Evolutionary conservation across 2,797 vertebrate genomes (phyloP).

Genomic region (Calcarius lapponicus): DNA sequence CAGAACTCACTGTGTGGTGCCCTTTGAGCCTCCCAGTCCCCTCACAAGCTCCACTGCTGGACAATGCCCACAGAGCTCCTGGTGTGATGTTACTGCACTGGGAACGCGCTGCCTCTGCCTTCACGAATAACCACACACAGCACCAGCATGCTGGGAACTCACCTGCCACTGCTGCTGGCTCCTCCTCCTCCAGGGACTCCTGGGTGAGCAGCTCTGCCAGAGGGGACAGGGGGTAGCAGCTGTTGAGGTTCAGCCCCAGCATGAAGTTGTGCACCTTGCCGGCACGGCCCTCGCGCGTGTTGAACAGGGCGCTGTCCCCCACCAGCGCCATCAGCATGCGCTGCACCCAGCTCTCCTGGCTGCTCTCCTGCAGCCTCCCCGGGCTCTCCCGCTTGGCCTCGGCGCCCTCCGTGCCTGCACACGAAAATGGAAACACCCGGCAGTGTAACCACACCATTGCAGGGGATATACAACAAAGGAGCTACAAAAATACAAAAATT

Average conservation of each 20-base stretch:
- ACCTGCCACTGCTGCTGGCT: slow-evolving; percentile 91
- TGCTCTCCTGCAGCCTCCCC: slow-evolving; percentile 9
- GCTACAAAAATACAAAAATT: not conserved
- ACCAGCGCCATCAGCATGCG: slow-evolving; percentile 92
- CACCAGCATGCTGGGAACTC: not conserved
- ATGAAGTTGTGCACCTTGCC: slow-evolving; percentile 99
- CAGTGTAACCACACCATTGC: not conserved
- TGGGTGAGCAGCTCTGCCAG: slow-evolving; percentile 67
- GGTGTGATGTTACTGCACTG: rapidly evolving
- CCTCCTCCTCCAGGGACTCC: slow-evolving; percentile 77
- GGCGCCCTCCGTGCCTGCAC: slow-evolving; percentile 81
- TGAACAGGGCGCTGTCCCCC: slow-evolving; percentile 90
- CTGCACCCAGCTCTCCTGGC: slow-evolving; percentile 93
- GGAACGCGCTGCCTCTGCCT: not conserved
- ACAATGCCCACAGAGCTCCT: rapidly evolving
- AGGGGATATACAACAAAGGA: not conserved
- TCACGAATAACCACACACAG: rapidly evolving
- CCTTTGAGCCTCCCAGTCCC: not conserved
- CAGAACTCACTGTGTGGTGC: not conserved
- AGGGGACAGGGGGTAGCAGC: slow-evolving; percentile 84
- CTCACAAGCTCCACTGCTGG: not conserved
- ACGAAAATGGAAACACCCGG: not conserved
- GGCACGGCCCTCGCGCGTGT: slow-evolving; percentile 93
- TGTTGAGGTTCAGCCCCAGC: slow-evolving; percentile 94
- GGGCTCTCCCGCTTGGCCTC: not conserved